Base-by-base conservation (phyloP, 2,113 vertebrate species). In the Oreochromis spilurus region DNA sequence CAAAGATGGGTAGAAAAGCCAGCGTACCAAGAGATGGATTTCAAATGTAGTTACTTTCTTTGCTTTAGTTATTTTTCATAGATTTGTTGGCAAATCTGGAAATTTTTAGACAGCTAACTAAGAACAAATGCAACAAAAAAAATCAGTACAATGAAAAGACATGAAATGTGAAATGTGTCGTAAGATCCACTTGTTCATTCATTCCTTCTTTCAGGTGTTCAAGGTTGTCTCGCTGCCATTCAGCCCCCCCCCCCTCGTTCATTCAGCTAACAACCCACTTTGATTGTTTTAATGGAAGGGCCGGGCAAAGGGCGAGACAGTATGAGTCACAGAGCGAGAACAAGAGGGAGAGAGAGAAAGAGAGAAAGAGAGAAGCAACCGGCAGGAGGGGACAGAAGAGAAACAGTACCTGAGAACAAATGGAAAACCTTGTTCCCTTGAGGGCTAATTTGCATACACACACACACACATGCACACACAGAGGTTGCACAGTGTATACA, bases 241-340 rank as follows among this genome's bases (percentile, higher is more conserved):
- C 19, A 24, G 7, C 55, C 10, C 29, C 13, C 3, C 29, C 9
- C 4, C 55, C 17, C 17, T 3, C 3, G 0, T 91, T 92, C 89
- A 90, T 94, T 95, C 83, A 94, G 54, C 81, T 13, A 57, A 88
- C 83, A 92, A 70, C 57, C 58, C 24, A 26, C 72, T 79, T 88
- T 48, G 52, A 92, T 88, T 45, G 84, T 85, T 91, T 79, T 79
- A 87, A 91, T 80, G 79, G 65, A 92, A 58, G 72, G 81, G 88
- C 40, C 12, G 36, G 75, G 79, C 78, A 89, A 89, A 87, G 89
- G 90, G 88, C 72, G 53, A 91, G 89, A 91, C 87, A 58, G 90
- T 65, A 93, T 92, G 92, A 95, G 89, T 92, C 94, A 93, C 88
- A 87, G 17, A 31, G 77, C 21, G 24, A 29, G 34, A 88, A 29